Conservation (phyloP, 1,140 invertebrate genomes). For the Sogatella furcifera region DNA sequence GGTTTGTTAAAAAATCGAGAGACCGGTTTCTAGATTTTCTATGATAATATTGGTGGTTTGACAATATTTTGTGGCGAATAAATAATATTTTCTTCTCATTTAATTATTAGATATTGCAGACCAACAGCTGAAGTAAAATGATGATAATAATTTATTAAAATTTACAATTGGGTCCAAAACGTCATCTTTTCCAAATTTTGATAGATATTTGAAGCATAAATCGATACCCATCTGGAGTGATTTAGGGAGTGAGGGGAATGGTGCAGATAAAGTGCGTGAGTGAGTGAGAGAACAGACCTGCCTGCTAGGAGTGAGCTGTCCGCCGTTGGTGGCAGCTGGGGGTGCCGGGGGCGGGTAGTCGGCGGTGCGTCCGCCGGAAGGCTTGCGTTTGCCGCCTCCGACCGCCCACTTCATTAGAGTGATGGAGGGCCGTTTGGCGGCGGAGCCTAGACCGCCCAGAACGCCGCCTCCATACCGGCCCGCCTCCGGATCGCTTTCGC, state of each 20-base stretch:
- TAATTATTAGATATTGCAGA: no score
- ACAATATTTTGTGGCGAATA: no score
- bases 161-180: no score
- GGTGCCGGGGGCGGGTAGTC: constrained; percentile 17
- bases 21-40: no score
- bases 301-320: constrained; percentile 17
- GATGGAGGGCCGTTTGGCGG: constrained; percentile 34
- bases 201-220: no score
- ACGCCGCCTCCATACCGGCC: constrained; percentile 30
- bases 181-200: no score
- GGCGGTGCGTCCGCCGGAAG: constrained; percentile 29
- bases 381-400: constrained; percentile 29
- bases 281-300: constrained; percentile 12
- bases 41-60: no score
- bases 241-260: background rate
- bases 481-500: constrained; percentile 25
- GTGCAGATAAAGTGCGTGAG: background rate
- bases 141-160: no score
- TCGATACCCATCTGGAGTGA: background rate
- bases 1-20: no score
- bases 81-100: no score
- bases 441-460: constrained; percentile 33
- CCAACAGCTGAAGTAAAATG: no score
- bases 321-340: constrained; percentile 15
- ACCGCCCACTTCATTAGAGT: constrained; percentile 35